phyloP scores from a whole-genome alignment of 1,140 invertebrate species.

The Hermetia illucens region DNA sequence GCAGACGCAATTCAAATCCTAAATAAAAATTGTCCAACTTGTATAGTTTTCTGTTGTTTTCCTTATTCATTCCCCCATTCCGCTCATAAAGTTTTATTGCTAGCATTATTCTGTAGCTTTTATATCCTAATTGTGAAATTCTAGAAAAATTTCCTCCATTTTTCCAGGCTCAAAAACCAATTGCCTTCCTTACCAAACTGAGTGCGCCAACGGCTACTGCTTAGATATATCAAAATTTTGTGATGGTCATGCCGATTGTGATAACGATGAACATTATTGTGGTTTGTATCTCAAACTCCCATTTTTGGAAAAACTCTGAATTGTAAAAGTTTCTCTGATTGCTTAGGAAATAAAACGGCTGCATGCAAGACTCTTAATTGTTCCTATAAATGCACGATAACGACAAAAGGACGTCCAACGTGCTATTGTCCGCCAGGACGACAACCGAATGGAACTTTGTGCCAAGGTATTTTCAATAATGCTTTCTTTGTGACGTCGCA shows the following conservation, averaged over 20 bases:
- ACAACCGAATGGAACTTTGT: slow-evolving; percentile 45
- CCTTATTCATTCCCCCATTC: too few relatives aligned
- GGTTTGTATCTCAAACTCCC: slow-evolving; percentile 31
- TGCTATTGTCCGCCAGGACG: slow-evolving; percentile 65
- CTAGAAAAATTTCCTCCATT: background rate
- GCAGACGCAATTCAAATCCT: too few relatives aligned
- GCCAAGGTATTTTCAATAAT: slow-evolving; percentile 37
- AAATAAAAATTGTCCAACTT: too few relatives aligned
- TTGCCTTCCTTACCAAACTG: slow-evolving; percentile 46
- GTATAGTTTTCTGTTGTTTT: too few relatives aligned
- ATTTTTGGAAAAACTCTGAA: slow-evolving; percentile 6
- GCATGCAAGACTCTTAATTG: slow-evolving; percentile 45
- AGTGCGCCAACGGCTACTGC: slow-evolving; percentile 52
- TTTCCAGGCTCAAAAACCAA: slow-evolving; percentile 17
- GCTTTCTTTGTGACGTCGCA: background rate
- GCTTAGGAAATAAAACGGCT: slow-evolving; percentile 31
- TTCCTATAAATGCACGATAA: slow-evolving; percentile 47
- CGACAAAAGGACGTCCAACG: slow-evolving; percentile 42
- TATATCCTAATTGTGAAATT: background rate
- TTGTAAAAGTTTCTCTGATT: background rate
- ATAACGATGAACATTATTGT: slow-evolving; percentile 39
- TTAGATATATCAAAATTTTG: slow-evolving; percentile 63
- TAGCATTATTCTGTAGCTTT: too few relatives aligned
- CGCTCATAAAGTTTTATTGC: too few relatives aligned
- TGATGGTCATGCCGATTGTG: slow-evolving; percentile 65